Evolutionary conservation across 2,113 vertebrate genomes (phyloP), one percentile per base, ranked within the genome.

Genomic region (Stictonetta naevosa): DNA sequence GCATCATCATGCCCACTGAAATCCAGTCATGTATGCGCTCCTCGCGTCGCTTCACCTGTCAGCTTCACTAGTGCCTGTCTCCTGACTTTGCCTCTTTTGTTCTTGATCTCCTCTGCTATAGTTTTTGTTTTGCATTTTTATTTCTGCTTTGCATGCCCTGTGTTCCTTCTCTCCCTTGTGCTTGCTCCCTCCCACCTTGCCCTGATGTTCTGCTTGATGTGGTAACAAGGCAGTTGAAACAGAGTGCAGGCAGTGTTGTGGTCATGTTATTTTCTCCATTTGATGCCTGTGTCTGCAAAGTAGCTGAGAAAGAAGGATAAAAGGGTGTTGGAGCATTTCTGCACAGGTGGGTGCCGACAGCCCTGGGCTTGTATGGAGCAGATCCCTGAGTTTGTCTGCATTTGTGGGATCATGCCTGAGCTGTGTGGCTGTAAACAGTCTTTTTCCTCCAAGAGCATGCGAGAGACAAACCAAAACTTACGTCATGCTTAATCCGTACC

Each of bases 301-400:
- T 13, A 22, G 11, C 62, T 84, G 59, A 88, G 73, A 89, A n/a
- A 36, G 34, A 12, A 58, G 48, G 36, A 59, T 23, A 66, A 80
- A 48, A 34, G 8, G 19, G 3, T 92, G 33, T 33, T 62, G 85
- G 44, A 88, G n/a, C 67, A 62, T 48, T 28, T 85, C 66, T 73
- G 48, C 23, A 46, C 33, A 28, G 53, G 25, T n/a, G 21, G 18
- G 6, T 66, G 44, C 38, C 42, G n/a, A 29, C 33, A 64, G 29
- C 19, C 34, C 50, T 31, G 71, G 84, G 40, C 25, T 88, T 0
- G 0, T 8, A 15, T 0, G 0, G 53, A 46, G 29, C 0, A 0
- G 58, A 25, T 72, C 31, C 40, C 62, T 13, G 33, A 4, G 72
- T 44, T 58, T 58, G 29, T 34, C 59, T 83, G 33, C 17, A 5